Evolutionary conservation across 2,888 invertebrate genomes (phyloP), one percentile per base, ranked within the genome.

Genomic region (Trichogramma dendrolimi): DNA sequence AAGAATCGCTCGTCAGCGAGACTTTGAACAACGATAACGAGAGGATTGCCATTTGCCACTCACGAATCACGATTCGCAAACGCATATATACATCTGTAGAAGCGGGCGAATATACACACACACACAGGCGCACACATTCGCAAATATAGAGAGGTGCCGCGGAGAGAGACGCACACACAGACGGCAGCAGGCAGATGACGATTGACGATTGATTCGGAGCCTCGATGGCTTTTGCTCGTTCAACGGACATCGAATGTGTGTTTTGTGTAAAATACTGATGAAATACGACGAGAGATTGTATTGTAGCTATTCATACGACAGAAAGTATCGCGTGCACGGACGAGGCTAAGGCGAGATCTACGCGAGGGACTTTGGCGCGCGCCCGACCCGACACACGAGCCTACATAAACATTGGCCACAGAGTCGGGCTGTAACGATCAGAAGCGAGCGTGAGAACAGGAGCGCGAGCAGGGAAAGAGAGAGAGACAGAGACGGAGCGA

Each of bases 331-430:
- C 49, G 55, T 39, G 47, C 10, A 4, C 11, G 27, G 7, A 52
- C 11, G 55, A 54, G 49, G 54, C 53, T 50, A 51, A 62, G 59
- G 59, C 59, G 52, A 53, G 52, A 52, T 55, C 48, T 51, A 44
- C 49, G 56, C 52, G 52, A 62, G 59, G 59, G 62, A 52, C 58
- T 27, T 27, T 27, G 27, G 27, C 27, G 27, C 27, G 27, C 27
- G 27, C 27, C 27, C 27, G 27, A 27, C 27, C 27, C 27, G 27
- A 27, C 27, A 27, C 27, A 27, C 27, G 27, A 27, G 27, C 27
- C 27, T 27, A 27, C 27, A 27, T 27, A 27, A 27, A 27, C 27
- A 27, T 27, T 27, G 43, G 41, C 55, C 55, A 55, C 58, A 56
- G 52, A 58, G 54, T 44, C 27, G 27, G 27, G 27, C 27, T 27